Evolutionary conservation across 2,888 invertebrate genomes (phyloP).

Genomic region (Asteroscopus sphinx): DNA sequence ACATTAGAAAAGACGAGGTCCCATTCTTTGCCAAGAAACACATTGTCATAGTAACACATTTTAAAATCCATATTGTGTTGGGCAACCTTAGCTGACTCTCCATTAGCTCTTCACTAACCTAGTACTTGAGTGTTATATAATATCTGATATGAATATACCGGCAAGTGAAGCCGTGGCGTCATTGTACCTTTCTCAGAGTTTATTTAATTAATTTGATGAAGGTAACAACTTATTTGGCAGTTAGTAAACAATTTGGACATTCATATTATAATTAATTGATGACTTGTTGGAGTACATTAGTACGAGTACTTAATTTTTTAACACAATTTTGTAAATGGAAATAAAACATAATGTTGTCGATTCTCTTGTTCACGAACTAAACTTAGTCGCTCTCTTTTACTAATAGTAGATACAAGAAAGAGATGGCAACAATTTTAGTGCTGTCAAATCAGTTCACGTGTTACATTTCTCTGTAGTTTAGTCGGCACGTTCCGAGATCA

Average conservation of each 20-base stretch:
- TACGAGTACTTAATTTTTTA: not conserved
- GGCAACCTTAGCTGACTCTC: slow-evolving; percentile 39
- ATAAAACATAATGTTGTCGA: no score
- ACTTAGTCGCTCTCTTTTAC: no score
- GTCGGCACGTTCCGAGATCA: no score
- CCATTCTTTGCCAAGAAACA: not conserved
- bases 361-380: no score
- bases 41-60: not conserved
- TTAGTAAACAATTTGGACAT: slow-evolving; percentile 12
- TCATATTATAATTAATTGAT: slow-evolving; percentile 16
- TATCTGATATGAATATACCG: slow-evolving; percentile 36
- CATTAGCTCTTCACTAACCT: slow-evolving; percentile 32
- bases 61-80: not conserved
- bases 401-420: no score
- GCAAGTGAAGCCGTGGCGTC: slow-evolving; percentile 13
- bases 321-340: slow-evolving; percentile 17
- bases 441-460: no score
- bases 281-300: slow-evolving; percentile 1
- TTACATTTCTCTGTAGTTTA: no score
- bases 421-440: no score
- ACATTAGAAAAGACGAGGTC: not conserved
- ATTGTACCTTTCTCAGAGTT: slow-evolving; percentile 15
- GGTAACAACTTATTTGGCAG: slow-evolving; percentile 22
- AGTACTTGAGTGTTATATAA: slow-evolving; percentile 26
- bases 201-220: slow-evolving; percentile 33